Evolutionary conservation across 1,140 invertebrate genomes (phyloP), one percentile per base, ranked within the genome.

Genomic region (Dysdera silvatica): DNA sequence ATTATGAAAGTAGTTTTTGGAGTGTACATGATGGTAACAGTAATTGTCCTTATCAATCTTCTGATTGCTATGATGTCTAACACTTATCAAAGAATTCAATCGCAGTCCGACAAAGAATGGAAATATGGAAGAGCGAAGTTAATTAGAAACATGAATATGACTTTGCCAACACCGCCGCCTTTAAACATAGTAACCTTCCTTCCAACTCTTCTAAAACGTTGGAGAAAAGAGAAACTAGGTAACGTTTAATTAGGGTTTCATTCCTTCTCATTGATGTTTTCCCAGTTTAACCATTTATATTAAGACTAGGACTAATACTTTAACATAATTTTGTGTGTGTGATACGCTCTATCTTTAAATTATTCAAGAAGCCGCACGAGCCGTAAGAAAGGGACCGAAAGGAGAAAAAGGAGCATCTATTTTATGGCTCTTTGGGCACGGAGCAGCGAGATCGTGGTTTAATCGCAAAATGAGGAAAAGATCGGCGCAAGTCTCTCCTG

Each of bases 11-110:
- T 80, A 73, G 85, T 94, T 62, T 97, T 97, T 79, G 94, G 92
- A 29, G 86, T 91, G 72, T 98, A 97, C 84, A 89, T 97, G 85
- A 85, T 97, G 83, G 91, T 98, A 73, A 94, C 92, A 67, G 87
- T 98, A 70, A 89, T 98, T 77, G 95, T 98, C 71, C 84, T 98
- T 69, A 95, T 98, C 79, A 98, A 97, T 82, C 84, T 98, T 73
- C 86, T 98, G 72, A 98, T 98, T 85, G 95, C 95, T 80, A 98
- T 98, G 95, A 98, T 98, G 94, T 95, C 91, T 73, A 94, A 98
- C 82, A 98, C 95, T 70, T 98, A 98, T 78, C 94, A 98, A 78
- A 83, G 95, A 69, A 98, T 98, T 74, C 77, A 97, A 82, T 92
- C 95, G 45, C 95, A 98, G 83, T 98, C 95, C n/a, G 96, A 99